Evolutionary conservation across 2,888 invertebrate species (phyloP).

Genomic region (Yponomeuta plumbellus): DNA sequence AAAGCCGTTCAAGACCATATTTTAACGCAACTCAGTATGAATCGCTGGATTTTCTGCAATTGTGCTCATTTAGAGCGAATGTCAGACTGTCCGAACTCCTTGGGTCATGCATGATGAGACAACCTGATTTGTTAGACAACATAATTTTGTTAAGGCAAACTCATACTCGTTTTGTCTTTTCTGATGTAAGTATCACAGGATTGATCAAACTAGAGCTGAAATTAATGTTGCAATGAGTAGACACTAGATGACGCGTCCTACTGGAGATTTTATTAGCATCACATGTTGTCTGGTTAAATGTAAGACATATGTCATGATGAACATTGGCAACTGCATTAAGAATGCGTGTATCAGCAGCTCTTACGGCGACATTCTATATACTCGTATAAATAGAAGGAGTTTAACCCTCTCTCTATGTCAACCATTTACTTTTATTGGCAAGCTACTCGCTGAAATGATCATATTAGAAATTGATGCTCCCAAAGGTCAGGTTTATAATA

Average conservation of each 20-base stretch:
- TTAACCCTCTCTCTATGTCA: slow-evolving; percentile 19
- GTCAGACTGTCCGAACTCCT: slow-evolving; percentile 40
- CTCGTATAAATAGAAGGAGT: slow-evolving; percentile 15
- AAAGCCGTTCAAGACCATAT: slow-evolving; percentile 50
- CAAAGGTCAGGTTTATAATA: too few relatives aligned
- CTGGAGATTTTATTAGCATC: slow-evolving; percentile 4
- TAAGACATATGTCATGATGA: slow-evolving; percentile 4
- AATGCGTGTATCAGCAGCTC: slow-evolving; percentile 19
- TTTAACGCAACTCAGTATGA: slow-evolving; percentile 38
- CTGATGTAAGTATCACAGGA: background rate
- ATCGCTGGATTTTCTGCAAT: slow-evolving; percentile 50
- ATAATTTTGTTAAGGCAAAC: slow-evolving; percentile 29
- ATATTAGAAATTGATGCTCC: too few relatives aligned
- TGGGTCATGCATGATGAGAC: slow-evolving; percentile 53
- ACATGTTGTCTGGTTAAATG: background rate
- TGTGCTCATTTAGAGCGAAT: slow-evolving; percentile 45
- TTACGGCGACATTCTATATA: slow-evolving; percentile 13
- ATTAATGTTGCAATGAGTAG: background rate
- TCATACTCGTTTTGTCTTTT: background rate
- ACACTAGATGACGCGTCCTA: background rate
- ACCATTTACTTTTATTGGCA: background rate
- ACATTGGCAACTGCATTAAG: slow-evolving; percentile 15
- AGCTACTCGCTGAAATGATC: background rate
- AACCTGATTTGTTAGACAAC: slow-evolving; percentile 44
- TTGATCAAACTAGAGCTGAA: background rate